A percentile compares a stretch with the other conserved stretches of the same genome.
phyloP scores from a whole-genome alignment of 2,113 vertebrate genomes.

The Neotoma lepida region DNA sequence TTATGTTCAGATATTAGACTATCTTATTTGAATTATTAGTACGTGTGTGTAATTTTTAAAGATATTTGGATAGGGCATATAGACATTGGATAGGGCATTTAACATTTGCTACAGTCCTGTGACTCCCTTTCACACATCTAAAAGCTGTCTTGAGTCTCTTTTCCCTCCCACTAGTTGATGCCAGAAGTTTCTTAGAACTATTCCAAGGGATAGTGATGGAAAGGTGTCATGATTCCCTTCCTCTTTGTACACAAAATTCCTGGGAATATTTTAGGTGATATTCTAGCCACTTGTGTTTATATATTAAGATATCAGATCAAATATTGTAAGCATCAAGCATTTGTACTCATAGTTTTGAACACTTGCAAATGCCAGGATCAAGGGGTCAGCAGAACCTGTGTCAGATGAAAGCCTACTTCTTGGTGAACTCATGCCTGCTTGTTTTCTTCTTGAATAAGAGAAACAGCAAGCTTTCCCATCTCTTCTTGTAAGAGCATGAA shows the following conservation, averaged over 20 bases:
- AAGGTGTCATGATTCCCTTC: neutral
- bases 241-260: neutral
- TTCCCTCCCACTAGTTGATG: neutral
- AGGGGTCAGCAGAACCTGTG: neutral
- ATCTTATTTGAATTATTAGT: neutral
- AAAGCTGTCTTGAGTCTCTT: neutral
- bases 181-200: neutral
- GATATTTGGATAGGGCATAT: neutral
- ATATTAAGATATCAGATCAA: neutral
- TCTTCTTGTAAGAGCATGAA: neutral
- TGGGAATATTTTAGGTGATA: neutral
- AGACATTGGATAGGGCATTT: neutral
- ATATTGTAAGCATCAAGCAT: neutral
- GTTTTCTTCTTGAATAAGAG: neutral
- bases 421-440: neutral
- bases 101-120: neutral
- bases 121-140: neutral
- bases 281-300: neutral
- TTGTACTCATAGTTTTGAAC: neutral
- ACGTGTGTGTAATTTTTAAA: neutral
- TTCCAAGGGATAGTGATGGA: neutral
- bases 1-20: neutral
- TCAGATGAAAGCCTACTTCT: neutral
- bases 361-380: neutral
- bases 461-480: neutral